Evolutionary conservation across 2,797 vertebrate genomes (phyloP).

Genomic region (Nyctalus aviator): DNA sequence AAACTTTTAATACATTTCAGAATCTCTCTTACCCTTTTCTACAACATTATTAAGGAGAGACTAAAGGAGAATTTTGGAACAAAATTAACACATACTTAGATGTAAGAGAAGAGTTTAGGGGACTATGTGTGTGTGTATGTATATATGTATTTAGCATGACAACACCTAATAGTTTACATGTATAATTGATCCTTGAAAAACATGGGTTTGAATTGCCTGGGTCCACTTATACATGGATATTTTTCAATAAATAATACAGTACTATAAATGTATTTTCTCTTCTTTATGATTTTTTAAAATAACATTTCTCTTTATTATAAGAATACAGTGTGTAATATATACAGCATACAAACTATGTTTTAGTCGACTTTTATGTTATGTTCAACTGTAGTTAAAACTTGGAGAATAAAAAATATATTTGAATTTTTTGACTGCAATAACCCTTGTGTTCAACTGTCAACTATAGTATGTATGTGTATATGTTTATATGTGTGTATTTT

Average conservation of each 20-base stretch:
- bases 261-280: neutral
- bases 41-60: constrained; percentile 27
- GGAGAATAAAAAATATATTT: neutral
- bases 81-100: constrained; percentile 48
- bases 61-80: neutral
- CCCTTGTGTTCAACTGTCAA: neutral
- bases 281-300: neutral
- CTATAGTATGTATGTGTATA: neutral
- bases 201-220: neutral
- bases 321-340: neutral
- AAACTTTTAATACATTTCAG: neutral
- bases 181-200: neutral
- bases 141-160: neutral
- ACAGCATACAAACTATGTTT: neutral
- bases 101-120: neutral
- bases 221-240: neutral
- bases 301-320: neutral
- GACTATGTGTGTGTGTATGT: neutral
- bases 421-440: neutral
- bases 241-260: neutral
- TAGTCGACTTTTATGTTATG: neutral
- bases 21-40: neutral
- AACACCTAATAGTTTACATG: neutral
- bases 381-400: neutral
- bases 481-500: neutral